Evolutionary conservation across 1,140 invertebrate genomes (phyloP), one percentile per base, ranked within the genome.

Genomic region (Penaeus vannamei): DNA sequence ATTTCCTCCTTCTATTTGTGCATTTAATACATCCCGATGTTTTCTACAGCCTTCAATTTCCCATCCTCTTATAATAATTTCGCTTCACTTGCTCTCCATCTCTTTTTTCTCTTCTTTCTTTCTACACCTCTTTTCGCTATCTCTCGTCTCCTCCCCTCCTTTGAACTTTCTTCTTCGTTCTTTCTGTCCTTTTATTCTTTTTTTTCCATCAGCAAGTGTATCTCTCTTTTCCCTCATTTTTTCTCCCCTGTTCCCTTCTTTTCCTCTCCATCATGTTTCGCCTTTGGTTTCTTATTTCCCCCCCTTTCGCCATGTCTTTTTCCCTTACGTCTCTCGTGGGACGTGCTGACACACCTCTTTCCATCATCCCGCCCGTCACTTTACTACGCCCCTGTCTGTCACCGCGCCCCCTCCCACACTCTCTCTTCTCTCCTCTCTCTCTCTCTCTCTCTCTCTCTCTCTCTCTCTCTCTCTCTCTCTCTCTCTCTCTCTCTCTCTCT

Each of bases 371-470:
- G 66, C 66, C 66, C 23, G n/a, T 32, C 66, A 26, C 62, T 64
- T 64, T 72, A 72, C 66, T 32, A n/a, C 66, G n/a, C 66, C 66
- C 66, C 66, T 72, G n/a, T 72, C 66, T 72, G 32, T 32, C 66
- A 26, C 66, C 3, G 3, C 29, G 3, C 14, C 64, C 29, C 64
- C 64, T 14, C 29, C 3, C 64, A 23, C 14, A 5, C 64, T 29
- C 64, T 14, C 42, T 46, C 64, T 12, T 12, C 26, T 12, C 26
- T 12, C 4, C 64, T 66, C 64, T 66, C 64, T 66, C 64, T 66
- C 64, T 66, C 64, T 66, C 64, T 66, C 64, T 66, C 64, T 66
- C 64, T 66, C 64, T 66, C 64, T 66, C 64, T 66, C 64, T 66
- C 64, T 66, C 64, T 66, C 64, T 66, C 64, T 66, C 64, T 66